Evolutionary conservation across 2,888 invertebrate genomes (phyloP).

Genomic region (Arctia plantaginis): DNA sequence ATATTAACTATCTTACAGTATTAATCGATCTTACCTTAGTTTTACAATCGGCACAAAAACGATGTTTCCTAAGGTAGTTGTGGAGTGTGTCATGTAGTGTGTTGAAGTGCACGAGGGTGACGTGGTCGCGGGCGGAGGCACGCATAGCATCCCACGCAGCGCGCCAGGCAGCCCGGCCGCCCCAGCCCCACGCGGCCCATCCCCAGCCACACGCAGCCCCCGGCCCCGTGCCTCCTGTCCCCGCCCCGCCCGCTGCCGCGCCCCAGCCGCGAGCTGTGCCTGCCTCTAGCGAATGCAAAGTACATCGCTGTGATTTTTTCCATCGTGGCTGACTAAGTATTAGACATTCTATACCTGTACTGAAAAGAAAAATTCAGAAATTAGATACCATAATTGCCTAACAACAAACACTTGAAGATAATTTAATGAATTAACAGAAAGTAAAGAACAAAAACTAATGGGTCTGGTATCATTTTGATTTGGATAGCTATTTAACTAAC

Average conservation of each 20-base stretch:
- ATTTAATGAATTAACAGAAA: no score
- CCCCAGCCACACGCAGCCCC: slow-evolving; percentile 92
- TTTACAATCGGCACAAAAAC: slow-evolving; percentile 97
- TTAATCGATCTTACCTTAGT: slow-evolving; percentile 90
- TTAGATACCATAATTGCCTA: not conserved
- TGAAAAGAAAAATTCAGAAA: slow-evolving; percentile 61
- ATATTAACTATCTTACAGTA: no score
- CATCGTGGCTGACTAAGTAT: slow-evolving; percentile 93
- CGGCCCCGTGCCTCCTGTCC: slow-evolving; percentile 87
- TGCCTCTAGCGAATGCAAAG: slow-evolving; percentile 95
- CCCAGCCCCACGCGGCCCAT: slow-evolving; percentile 90
- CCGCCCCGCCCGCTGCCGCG: slow-evolving; percentile 75
- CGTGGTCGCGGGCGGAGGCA: slow-evolving; percentile 92
- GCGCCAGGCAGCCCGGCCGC: slow-evolving; percentile 89
- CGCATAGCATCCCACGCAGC: slow-evolving; percentile 95
- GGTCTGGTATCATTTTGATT: not conserved
- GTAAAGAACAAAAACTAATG: no score
- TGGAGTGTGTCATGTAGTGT: slow-evolving; percentile 94
- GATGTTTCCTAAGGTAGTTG: slow-evolving; percentile 96
- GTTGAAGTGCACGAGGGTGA: slow-evolving; percentile 94
- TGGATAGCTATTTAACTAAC: not conserved
- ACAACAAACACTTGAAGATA: no score
- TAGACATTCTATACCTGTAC: slow-evolving; percentile 91
- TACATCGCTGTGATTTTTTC: slow-evolving; percentile 95
- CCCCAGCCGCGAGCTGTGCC: slow-evolving; percentile 91